Evolutionary conservation across 2,113 vertebrate genomes (phyloP), one percentile per base, ranked within the genome.

Genomic region (Toxotes jaculatrix): DNA sequence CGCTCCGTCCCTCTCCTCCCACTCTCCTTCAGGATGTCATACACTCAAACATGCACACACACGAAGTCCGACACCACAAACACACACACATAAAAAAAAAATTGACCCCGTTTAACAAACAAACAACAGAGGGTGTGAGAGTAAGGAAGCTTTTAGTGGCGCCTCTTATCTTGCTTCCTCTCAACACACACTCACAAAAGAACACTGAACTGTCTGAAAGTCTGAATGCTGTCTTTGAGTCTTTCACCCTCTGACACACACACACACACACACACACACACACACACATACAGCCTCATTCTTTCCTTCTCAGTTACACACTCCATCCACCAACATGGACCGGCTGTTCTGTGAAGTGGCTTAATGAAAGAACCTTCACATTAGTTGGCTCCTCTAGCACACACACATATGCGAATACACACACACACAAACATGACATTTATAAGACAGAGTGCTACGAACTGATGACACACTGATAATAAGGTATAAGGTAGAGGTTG

Each of bases 131-230:
- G 85, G 55, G 83, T 84, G 87, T 78, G 86, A 77, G 77, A 57
- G 66, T 80, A 59, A 81, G 83, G 83, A 80, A 89, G 84, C 88
- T 88, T 90, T 90, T 82, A 84, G 81, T 78, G 72, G 81, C 83
- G 72, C 87, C 89, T 91, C 89, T 91, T 91, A 91, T 93, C 90
- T 92, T 3, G 47, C 80, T 87, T 91, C 92, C 89, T 86, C 77
- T 80, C 70, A 38, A 80, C 60, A 76, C 53, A 74, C 31, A 12
- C 43, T 63, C 69, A 74, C 79, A 69, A 71, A 66, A 83, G 74
- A 88, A 82, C 64, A 71, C 17, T 66, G 72, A 63, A 67, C 84
- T 27, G 34, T 38, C 80, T 68, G 36, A 17, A 43, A 73, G 78
- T 77, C 83, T 91, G 81, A 91, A 90, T 89, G 85, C 79, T 10